These are phyloP conservation scores for Falco berigora DNA, from an alignment of 2,797 vertebrate species.

Conservation along the genomic window DNA sequence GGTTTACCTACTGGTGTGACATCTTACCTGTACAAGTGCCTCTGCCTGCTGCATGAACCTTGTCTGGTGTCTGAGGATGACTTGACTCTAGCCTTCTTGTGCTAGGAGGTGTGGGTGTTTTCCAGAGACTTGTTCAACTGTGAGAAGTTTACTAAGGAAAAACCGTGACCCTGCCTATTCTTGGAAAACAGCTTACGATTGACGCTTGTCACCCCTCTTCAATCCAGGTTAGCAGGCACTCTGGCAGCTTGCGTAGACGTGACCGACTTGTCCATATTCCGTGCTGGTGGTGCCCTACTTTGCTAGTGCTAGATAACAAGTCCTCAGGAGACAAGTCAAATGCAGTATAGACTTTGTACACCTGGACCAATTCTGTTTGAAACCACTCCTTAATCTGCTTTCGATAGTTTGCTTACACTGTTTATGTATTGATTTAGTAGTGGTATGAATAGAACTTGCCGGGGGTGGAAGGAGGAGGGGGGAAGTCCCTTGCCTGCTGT, in stretches of 20 bases:
- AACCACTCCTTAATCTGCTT: neutral
- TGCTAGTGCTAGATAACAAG: fast-evolving
- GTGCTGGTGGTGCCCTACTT: neutral
- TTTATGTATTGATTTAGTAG: neutral
- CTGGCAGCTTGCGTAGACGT: neutral
- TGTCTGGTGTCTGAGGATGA: neutral
- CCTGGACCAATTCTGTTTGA: neutral
- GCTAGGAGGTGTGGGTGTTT: neutral
- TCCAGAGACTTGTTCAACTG: neutral
- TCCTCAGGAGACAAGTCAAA: neutral
- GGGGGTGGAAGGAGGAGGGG: fast-evolving
- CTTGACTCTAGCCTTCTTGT: neutral
- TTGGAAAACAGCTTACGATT: neutral
- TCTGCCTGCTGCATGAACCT: fast-evolving
- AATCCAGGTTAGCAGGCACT: neutral
- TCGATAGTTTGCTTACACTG: neutral
- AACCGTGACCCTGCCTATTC: neutral
- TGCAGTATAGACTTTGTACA: neutral
- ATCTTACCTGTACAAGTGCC: neutral
- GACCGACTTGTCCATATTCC: neutral
- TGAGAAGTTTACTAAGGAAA: neutral
- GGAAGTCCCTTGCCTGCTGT: neutral
- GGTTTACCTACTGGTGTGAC: neutral
- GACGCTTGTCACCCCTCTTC: neutral
- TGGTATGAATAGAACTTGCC: neutral